These are phyloP conservation scores for Chroicocephalus ridibundus DNA, from an alignment of 2,113 vertebrate genomes.

Conservation along the genomic window DNA sequence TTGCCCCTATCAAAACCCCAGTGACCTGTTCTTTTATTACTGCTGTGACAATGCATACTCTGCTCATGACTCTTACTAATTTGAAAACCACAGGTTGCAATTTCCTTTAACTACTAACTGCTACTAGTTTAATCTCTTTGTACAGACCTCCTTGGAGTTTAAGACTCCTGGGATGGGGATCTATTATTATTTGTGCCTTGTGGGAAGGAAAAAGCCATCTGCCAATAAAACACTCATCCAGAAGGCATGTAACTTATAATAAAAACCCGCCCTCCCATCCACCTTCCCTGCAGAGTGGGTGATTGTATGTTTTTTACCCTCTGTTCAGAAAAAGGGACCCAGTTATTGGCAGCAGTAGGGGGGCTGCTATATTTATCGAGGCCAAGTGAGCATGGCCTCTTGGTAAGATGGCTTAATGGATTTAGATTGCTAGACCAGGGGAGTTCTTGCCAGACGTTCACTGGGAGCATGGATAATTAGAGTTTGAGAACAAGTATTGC, in stretches of 20 bases:
- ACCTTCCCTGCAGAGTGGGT: constrained; percentile 47
- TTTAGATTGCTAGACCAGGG: constrained; percentile 2
- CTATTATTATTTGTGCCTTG: constrained; percentile 51
- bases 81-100: constrained; percentile 62
- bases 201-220: constrained; percentile 47
- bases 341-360: constrained; percentile 35
- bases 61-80: constrained; percentile 49
- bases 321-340: constrained; percentile 11
- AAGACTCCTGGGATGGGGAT: constrained; percentile 18
- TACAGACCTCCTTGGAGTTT: constrained; percentile 45
- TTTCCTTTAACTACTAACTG: constrained; percentile 50
- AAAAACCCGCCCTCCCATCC: not conserved
- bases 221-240: constrained; percentile 62
- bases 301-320: constrained; percentile 47
- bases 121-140: constrained; percentile 60
- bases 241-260: constrained; percentile 56
- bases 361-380: constrained; percentile 43
- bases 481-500: not conserved
- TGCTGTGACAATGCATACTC: not conserved
- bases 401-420: constrained; percentile 48
- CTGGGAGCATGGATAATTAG: constrained; percentile 14
- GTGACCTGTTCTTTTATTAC: not conserved
- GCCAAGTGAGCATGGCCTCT: constrained; percentile 49
- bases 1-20: not conserved
- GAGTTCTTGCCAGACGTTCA: not conserved